Percentiles rank a stretch among this genome's conserved stretches.
Conservation (phyloP, 2,888 invertebrate genomes). For the Germaria angustata region DNA sequence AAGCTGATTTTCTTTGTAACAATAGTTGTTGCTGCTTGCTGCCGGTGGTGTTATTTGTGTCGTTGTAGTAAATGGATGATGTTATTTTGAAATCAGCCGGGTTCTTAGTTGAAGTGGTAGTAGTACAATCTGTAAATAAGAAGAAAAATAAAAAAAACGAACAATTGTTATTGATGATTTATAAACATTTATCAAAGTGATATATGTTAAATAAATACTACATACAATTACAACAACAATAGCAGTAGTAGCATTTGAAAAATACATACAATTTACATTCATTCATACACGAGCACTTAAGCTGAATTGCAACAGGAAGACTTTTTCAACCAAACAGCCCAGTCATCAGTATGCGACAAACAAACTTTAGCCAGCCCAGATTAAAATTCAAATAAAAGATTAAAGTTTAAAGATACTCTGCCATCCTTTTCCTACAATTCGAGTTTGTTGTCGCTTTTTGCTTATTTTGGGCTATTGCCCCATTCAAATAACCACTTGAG, state of each 20-base stretch:
- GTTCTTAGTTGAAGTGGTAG: conserved; percentile 46
- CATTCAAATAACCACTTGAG: conserved; percentile 42
- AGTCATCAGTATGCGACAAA: conserved; percentile 47
- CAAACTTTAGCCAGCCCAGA: conserved; percentile 29
- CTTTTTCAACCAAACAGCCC: conserved; percentile 16
- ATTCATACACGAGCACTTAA: background rate
- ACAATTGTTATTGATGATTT: conserved; percentile 69
- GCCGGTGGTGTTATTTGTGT: conserved; percentile 23
- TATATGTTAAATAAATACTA: conserved; percentile 66
- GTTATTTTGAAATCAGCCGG: conserved; percentile 42
- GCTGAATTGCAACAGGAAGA: conserved; percentile 36
- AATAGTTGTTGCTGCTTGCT: conserved; percentile 25
- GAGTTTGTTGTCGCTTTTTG: background rate
- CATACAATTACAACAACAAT: conserved; percentile 35
- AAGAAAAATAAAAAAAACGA: conserved; percentile 5
- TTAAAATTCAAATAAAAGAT: conserved; percentile 57
- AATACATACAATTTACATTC: background rate
- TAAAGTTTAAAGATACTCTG: conserved; percentile 55
- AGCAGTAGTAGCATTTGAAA: conserved; percentile 11
- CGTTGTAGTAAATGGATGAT: conserved; percentile 30
- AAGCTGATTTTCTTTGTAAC: conserved; percentile 26
- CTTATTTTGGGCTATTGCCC: conserved; percentile 11
- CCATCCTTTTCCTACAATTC: background rate
- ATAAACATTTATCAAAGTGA: conserved; percentile 69
- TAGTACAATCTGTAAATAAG: conserved; percentile 53